phyloP scores from a whole-genome alignment of 2,888 invertebrate genomes.

The Acrobasis repandana region DNA sequence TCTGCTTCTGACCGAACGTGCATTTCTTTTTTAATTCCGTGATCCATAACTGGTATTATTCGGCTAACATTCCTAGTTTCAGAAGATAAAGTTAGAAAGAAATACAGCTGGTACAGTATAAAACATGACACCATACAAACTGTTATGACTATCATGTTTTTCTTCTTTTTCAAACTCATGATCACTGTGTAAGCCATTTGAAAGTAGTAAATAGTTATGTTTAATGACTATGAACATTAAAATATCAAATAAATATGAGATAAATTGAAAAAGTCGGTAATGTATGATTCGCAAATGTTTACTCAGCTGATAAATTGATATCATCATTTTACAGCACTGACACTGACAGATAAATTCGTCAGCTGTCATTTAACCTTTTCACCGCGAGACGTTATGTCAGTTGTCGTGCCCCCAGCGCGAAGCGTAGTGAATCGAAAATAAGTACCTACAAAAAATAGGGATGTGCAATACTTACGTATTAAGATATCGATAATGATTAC shows the following conservation, averaged over 20 bases:
- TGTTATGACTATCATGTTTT: conserved; percentile 64
- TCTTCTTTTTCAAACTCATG: conserved; percentile 69
- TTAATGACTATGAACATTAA: too few relatives aligned
- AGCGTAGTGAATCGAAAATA: too few relatives aligned
- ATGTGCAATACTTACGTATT: too few relatives aligned
- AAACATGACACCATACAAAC: conserved; percentile 61
- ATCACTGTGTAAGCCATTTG: conserved; percentile 12
- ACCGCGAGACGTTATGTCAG: too few relatives aligned
- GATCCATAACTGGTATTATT: conserved; percentile 54
- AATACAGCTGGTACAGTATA: conserved; percentile 72
- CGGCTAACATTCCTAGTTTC: conserved; percentile 48
- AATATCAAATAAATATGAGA: not conserved
- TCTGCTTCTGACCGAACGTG: conserved; percentile 65
- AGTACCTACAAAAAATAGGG: too few relatives aligned
- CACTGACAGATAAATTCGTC: too few relatives aligned
- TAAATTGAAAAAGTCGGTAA: not conserved
- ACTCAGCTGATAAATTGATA: not conserved
- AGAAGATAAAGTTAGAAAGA: conserved; percentile 65
- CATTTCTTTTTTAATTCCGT: conserved; percentile 47
- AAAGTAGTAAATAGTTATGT: too few relatives aligned
- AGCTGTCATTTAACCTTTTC: too few relatives aligned
- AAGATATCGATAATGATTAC: too few relatives aligned
- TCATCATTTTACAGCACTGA: too few relatives aligned
- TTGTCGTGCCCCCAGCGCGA: too few relatives aligned
- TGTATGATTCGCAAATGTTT: not conserved